These are phyloP conservation scores for Prunella strophiata DNA, from an alignment of 2,797 vertebrate species.

Conservation along the genomic window DNA sequence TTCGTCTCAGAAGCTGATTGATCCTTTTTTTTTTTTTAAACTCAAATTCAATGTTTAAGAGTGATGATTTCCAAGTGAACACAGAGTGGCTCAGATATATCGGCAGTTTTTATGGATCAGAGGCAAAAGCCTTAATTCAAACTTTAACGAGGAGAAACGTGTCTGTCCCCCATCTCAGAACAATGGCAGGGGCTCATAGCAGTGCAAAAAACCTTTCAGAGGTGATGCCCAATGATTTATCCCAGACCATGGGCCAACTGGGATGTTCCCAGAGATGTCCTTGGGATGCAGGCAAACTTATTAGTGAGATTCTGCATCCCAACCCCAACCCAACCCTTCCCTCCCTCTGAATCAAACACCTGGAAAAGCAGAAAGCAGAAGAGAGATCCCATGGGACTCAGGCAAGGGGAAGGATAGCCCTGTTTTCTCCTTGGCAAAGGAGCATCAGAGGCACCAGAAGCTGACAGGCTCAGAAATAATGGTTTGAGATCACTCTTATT, in stretches of 20 bases:
- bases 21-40: conserved; percentile 10
- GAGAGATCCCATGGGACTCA: rapidly evolving
- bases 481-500: conserved; percentile 74
- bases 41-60: background rate
- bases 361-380: background rate
- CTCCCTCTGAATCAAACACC: background rate
- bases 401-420: background rate
- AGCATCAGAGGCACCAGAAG: conserved; percentile 48
- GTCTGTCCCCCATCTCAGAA: background rate
- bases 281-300: background rate
- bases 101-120: conserved; percentile 8
- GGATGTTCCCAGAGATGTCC: background rate
- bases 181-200: background rate
- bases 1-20: background rate
- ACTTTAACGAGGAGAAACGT: background rate
- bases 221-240: background rate
- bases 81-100: conserved; percentile 5
- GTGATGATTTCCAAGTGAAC: conserved; percentile 39
- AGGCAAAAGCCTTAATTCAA: conserved; percentile 16
- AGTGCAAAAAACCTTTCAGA: background rate
- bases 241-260: background rate
- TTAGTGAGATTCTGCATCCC: background rate
- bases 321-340: background rate
- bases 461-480: conserved; percentile 74
- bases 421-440: background rate